Percentiles rank a stretch among this genome's conserved stretches.
phyloP scores from a whole-genome alignment of 2,113 vertebrate species.

The Ophiodon elongatus region DNA sequence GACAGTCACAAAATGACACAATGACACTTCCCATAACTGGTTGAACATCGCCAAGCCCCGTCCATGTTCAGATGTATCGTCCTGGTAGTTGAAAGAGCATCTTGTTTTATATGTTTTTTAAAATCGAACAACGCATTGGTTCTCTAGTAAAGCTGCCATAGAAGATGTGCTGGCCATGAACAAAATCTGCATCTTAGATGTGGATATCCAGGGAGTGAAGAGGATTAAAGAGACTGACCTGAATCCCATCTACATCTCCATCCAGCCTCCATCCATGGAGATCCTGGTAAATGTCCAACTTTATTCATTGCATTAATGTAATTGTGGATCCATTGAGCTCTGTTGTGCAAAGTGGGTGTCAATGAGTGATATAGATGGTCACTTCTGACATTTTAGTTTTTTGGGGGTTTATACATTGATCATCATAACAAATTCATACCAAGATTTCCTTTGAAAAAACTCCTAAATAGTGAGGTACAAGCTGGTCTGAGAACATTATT shows the following conservation, averaged over 20 bases:
- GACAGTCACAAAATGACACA: not conserved
- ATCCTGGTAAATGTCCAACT: slow-evolving; percentile 85
- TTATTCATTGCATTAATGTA: not conserved
- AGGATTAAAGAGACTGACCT: slow-evolving; percentile 95
- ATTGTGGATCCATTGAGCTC: not conserved
- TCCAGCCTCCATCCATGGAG: slow-evolving; percentile 93
- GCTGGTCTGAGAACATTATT: not conserved
- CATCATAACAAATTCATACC: not conserved
- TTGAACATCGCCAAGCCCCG: not conserved
- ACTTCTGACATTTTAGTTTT: not conserved
- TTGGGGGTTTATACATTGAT: not conserved
- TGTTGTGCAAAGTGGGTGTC: not conserved
- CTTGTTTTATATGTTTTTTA: not conserved
- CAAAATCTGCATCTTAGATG: slow-evolving; percentile 94
- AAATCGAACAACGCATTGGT: not conserved
- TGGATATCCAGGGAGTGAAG: slow-evolving; percentile 95
- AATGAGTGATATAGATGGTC: not conserved
- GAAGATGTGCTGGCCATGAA: slow-evolving; percentile 92
- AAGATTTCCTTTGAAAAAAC: not conserved
- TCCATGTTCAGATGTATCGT: not conserved
- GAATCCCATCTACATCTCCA: slow-evolving; percentile 93
- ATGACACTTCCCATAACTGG: not conserved
- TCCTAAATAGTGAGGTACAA: not conserved
- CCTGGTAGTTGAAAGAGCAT: not conserved
- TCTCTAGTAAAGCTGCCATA: slow-evolving; percentile 89